phyloP scores from a whole-genome alignment of 2,113 vertebrate genomes.

The Passerina amoena region DNA sequence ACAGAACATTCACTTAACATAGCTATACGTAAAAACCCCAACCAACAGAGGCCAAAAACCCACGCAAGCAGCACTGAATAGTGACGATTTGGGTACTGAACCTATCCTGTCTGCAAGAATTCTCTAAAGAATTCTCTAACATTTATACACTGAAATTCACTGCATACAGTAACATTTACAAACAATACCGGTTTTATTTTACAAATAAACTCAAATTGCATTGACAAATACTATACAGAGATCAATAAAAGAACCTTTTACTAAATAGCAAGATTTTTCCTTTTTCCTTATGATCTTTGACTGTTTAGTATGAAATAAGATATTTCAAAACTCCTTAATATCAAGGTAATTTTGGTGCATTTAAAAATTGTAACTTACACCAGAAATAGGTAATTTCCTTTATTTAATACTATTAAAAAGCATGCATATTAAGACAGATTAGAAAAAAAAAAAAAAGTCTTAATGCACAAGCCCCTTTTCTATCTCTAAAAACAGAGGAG shows the following conservation, averaged over 20 bases:
- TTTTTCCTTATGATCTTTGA: not conserved
- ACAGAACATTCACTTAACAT: not conserved
- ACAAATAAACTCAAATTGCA: not conserved
- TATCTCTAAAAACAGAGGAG: not conserved
- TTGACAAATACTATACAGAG: not conserved
- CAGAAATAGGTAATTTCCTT: not conserved
- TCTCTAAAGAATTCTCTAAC: not conserved
- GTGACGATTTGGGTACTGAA: not conserved
- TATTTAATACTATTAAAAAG: not conserved
- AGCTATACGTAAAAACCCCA: not conserved
- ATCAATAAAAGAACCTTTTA: not conserved
- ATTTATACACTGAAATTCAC: not conserved
- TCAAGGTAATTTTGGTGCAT: not conserved
- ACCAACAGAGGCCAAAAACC: not conserved
- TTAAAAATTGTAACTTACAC: not conserved
- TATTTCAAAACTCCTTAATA: not conserved
- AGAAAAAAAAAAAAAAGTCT: not conserved
- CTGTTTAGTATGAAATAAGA: not conserved
- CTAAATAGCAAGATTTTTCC: not conserved
- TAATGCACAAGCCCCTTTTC: not conserved
- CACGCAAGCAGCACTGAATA: not conserved
- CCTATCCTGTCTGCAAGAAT: not conserved
- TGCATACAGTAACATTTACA: not conserved
- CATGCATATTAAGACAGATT: not conserved
- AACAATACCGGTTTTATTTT: constrained; percentile 25